A percentile compares a stretch with the other conserved stretches of the same genome.
Evolutionary conservation across 1,140 invertebrate species (phyloP).

Genomic region (Caenorhabditis brenneri): DNA sequence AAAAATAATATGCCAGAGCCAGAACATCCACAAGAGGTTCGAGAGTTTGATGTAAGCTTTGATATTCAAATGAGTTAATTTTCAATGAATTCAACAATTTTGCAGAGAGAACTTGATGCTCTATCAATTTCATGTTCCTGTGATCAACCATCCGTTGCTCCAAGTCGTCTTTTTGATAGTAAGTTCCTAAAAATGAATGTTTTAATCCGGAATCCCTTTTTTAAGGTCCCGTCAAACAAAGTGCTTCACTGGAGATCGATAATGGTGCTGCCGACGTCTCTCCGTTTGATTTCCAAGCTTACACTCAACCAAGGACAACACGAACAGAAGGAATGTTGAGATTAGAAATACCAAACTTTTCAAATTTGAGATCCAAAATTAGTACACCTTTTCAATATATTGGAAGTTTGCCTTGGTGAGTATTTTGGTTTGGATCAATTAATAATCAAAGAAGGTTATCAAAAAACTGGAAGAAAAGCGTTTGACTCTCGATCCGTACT

Average conservation of each 20-base stretch:
- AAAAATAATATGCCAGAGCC: background rate
- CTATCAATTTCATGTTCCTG: background rate
- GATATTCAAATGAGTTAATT: background rate
- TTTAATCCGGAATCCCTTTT: background rate
- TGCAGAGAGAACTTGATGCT: background rate
- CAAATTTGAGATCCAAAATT: conserved; percentile 40
- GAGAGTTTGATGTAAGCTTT: background rate
- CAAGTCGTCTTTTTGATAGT: background rate
- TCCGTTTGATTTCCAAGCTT: background rate
- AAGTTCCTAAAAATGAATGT: background rate
- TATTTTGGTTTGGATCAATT: background rate
- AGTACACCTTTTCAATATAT: conserved; percentile 55
- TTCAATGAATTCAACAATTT: background rate
- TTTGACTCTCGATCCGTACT: conserved; percentile 17
- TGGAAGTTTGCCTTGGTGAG: conserved; percentile 58
- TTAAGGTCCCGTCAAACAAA: background rate
- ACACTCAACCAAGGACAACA: background rate
- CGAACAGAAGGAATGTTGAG: conserved; percentile 51
- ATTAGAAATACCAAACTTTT: conserved; percentile 48
- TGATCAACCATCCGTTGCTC: background rate
- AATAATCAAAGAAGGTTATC: no score
- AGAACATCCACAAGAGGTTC: background rate
- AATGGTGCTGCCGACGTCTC: conserved; percentile 6
- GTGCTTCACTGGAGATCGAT: background rate
- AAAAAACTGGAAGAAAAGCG: no score